Conservation (phyloP, 2,113 vertebrate species). For the Boleophthalmus pectinirostris region DNA sequence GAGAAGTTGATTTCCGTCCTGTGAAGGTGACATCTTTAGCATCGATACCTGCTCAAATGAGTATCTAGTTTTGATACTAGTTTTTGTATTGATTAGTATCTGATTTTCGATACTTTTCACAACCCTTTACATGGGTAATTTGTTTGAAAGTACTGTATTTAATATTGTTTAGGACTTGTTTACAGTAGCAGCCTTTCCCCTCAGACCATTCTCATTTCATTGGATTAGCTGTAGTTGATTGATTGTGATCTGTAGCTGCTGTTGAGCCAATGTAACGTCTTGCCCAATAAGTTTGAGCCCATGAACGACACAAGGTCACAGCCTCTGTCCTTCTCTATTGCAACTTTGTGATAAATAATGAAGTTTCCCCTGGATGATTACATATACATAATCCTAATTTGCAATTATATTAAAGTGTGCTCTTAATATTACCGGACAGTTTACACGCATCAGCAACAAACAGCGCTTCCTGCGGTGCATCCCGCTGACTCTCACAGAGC, state of each 20-base stretch:
- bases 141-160: no score
- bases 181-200: no score
- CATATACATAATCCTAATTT: constrained; percentile 10
- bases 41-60: no score
- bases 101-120: no score
- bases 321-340: constrained; percentile 1
- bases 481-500: constrained; percentile 10
- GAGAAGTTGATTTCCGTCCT: no score
- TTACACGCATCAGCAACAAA: constrained; percentile 16
- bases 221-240: no score
- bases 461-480: constrained; percentile 7
- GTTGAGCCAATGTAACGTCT: neutral
- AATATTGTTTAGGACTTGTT: no score
- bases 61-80: no score
- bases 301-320: constrained; percentile 9
- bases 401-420: constrained; percentile 13
- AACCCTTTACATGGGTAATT: no score
- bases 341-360: constrained; percentile 19
- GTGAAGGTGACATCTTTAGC: no score
- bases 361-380: constrained; percentile 22
- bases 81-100: no score
- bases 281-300: neutral
- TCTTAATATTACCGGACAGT: constrained; percentile 14
- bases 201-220: no score
- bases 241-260: neutral